Percentiles rank a stretch among this genome's conserved stretches.
phyloP scores from a whole-genome alignment of 1,140 invertebrate species.

The Atta cephalotes region DNA sequence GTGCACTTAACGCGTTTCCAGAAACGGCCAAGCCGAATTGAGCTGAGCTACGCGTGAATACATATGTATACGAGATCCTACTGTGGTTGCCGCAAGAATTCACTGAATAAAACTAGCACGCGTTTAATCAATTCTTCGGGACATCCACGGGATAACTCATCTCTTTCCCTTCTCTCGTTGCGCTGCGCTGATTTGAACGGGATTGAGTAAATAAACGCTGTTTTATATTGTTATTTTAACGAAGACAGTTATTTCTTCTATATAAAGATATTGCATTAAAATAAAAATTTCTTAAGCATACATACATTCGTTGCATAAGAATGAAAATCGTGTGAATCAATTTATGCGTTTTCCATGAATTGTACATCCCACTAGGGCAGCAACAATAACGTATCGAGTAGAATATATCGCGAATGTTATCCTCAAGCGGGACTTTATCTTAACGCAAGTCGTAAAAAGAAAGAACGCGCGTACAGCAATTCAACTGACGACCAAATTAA shows the following conservation, averaged over 20 bases:
- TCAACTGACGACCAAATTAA: slow-evolving; percentile 43
- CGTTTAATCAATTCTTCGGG: slow-evolving; percentile 52
- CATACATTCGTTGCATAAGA: not conserved
- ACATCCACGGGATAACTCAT: not conserved
- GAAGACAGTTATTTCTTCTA: slow-evolving; percentile 7
- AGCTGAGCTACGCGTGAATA: slow-evolving; percentile 16
- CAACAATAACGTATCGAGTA: not conserved
- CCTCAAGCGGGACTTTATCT: not conserved
- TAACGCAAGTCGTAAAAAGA: slow-evolving; percentile 13
- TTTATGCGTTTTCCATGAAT: not conserved
- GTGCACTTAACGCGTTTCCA: slow-evolving; percentile 70
- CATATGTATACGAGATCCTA: slow-evolving; percentile 19
- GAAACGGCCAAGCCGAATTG: slow-evolving; percentile 54
- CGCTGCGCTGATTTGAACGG: not conserved
- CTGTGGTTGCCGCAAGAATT: slow-evolving; percentile 40
- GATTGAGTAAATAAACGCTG: slow-evolving; percentile 11
- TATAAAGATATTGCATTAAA: not conserved
- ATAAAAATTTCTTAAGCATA: not conserved
- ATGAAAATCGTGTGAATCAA: not conserved
- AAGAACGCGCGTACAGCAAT: slow-evolving; percentile 11
- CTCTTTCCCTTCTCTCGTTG: not conserved
- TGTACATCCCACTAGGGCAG: not conserved
- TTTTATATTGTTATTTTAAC: not conserved
- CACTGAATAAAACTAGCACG: slow-evolving; percentile 30
- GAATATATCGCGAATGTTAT: not conserved